phyloP scores from a whole-genome alignment of 2,113 vertebrate species.

The Neolamprologus toae region DNA sequence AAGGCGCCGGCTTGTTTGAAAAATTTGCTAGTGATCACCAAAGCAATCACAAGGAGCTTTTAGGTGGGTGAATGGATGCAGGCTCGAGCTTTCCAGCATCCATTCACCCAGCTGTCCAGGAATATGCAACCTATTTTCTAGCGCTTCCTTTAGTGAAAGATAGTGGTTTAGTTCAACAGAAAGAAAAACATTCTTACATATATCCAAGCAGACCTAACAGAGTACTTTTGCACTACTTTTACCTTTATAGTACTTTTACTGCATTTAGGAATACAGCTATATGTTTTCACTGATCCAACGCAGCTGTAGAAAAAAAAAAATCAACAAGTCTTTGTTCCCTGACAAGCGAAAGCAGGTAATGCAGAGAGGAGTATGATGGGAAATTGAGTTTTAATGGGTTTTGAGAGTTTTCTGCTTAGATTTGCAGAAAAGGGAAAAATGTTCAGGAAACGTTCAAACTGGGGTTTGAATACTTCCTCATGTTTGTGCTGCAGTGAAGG shows the following conservation, averaged over 20 bases:
- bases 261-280: not conserved
- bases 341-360: not conserved
- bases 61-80: too few relatives aligned
- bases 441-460: not conserved
- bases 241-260: not conserved
- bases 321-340: not conserved
- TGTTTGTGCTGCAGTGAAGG: not conserved
- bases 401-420: conserved; percentile 14
- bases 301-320: not conserved
- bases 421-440: conserved; percentile 4
- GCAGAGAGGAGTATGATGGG: conserved; percentile 1
- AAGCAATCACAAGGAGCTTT: not conserved
- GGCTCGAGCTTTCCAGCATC: not conserved
- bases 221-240: not conserved
- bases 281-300: not conserved
- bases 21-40: not conserved
- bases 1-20: not conserved
- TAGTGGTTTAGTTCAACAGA: not conserved
- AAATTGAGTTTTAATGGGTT: conserved; percentile 13
- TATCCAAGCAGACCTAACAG: not conserved
- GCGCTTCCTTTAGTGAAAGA: not conserved
- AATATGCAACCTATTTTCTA: not conserved
- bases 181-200: not conserved
- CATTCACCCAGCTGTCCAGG: not conserved
- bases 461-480: conserved; percentile 25